These are phyloP conservation scores for Larimichthys crocea DNA, from an alignment of 2,113 vertebrate genomes.

Conservation along the genomic window DNA sequence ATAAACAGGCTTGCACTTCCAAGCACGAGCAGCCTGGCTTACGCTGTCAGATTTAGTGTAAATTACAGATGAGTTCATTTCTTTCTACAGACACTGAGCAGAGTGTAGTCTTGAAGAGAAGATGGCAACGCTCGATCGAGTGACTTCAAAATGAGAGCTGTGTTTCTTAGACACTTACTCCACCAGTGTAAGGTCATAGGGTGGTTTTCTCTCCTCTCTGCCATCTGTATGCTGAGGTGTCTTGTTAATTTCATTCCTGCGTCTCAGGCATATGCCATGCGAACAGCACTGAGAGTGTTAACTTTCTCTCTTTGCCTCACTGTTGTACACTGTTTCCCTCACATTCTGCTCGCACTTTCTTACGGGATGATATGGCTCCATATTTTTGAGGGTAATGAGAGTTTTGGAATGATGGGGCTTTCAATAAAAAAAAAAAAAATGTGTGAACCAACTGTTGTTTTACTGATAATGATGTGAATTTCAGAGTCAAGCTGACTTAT, in stretches of 20 bases:
- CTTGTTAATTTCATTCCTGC: constrained; percentile 72
- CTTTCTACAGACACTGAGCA: constrained; percentile 6
- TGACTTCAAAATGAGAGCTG: constrained; percentile 43
- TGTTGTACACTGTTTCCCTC: constrained; percentile 30
- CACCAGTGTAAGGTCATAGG: constrained; percentile 57
- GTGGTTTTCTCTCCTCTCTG: constrained; percentile 63
- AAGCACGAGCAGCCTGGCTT: constrained; percentile 21
- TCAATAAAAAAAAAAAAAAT: neutral
- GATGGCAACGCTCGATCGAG: constrained; percentile 18
- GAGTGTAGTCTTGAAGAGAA: constrained; percentile 21
- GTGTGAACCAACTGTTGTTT: neutral
- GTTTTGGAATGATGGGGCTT: constrained; percentile 6
- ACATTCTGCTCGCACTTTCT: constrained; percentile 50
- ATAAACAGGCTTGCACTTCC: constrained; percentile 45
- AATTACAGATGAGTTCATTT: constrained; percentile 30
- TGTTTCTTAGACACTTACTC: constrained; percentile 42
- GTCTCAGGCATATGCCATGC: constrained; percentile 65
- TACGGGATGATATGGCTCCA: constrained; percentile 4
- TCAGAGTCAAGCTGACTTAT: neutral
- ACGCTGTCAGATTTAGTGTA: constrained; percentile 41
- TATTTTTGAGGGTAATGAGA: constrained; percentile 12
- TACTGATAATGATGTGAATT: neutral
- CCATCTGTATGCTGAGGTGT: constrained; percentile 64
- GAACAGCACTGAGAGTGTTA: constrained; percentile 59
- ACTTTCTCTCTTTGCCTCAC: constrained; percentile 58